Evolutionary conservation across 2,888 invertebrate genomes (phyloP).

Genomic region (Clusia tigrina): DNA sequence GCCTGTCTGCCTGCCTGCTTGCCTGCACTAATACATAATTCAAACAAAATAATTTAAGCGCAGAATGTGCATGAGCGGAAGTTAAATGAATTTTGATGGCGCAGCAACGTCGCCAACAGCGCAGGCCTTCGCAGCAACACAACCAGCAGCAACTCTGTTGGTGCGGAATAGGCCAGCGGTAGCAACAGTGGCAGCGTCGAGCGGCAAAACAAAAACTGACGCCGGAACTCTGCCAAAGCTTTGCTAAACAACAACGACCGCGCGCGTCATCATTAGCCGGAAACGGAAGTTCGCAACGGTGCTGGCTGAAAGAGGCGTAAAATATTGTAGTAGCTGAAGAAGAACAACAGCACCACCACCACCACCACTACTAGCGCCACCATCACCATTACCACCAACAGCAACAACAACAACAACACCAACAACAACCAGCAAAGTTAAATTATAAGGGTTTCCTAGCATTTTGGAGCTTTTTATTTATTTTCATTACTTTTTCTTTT

Average conservation of each 20-base stretch:
- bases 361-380: no score
- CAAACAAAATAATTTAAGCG: constrained; percentile 21
- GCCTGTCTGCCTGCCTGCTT: no score
- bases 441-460: constrained; percentile 31
- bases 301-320: constrained; percentile 7
- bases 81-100: constrained; percentile 39
- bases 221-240: not conserved
- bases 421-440: not conserved
- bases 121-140: not conserved
- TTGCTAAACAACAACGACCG: not conserved
- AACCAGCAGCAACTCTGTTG: not conserved
- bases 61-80: constrained; percentile 36
- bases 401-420: constrained; percentile 3
- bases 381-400: not conserved
- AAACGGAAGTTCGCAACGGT: constrained; percentile 15
- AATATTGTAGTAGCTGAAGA: no score
- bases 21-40: constrained; percentile 31
- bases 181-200: constrained; percentile 16
- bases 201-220: constrained; percentile 19
- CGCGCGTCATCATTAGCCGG: not conserved
- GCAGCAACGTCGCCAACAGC: constrained; percentile 20
- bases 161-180: constrained; percentile 13
- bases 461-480: constrained; percentile 19
- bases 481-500: constrained; percentile 33
- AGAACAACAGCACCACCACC: no score